A percentile compares a stretch with the other conserved stretches of the same genome.
phyloP scores from a whole-genome alignment of 1,140 invertebrate species.

The Drosophila erecta region DNA sequence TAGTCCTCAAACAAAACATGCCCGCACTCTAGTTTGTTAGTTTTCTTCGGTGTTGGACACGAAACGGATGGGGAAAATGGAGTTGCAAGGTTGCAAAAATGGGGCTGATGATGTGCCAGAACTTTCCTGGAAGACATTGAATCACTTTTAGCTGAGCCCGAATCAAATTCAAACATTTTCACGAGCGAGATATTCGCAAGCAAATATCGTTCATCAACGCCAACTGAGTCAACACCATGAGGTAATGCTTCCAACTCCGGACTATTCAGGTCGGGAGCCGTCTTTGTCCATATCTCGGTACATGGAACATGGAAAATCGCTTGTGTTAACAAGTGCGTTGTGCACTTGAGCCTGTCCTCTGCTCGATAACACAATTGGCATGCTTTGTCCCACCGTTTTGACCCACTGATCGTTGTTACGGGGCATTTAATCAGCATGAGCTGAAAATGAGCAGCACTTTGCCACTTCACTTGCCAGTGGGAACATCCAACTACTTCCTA shows the following conservation, averaged over 20 bases:
- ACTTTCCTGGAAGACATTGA: slow-evolving; percentile 1
- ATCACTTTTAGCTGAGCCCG: slow-evolving; percentile 9
- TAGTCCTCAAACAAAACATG: slow-evolving; percentile 20
- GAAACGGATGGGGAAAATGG: slow-evolving; percentile 18
- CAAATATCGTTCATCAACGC: slow-evolving; percentile 41
- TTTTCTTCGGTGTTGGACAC: slow-evolving; percentile 10
- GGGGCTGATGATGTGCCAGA: slow-evolving; percentile 5
- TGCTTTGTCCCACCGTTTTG: slow-evolving; percentile 43
- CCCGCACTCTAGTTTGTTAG: slow-evolving; percentile 13
- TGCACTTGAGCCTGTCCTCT: slow-evolving; percentile 59
- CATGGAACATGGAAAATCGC: slow-evolving; percentile 75
- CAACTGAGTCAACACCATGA: slow-evolving; percentile 73
- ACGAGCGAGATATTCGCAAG: slow-evolving; percentile 39
- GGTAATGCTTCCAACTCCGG: slow-evolving; percentile 48
- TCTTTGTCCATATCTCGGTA: slow-evolving; percentile 22
- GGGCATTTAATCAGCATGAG: slow-evolving; percentile 51
- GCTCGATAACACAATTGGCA: slow-evolving; percentile 59
- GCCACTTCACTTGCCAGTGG: slow-evolving; percentile 32
- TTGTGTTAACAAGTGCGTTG: slow-evolving; percentile 71
- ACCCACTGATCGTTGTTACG: slow-evolving; percentile 43
- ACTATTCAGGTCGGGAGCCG: slow-evolving; percentile 4
- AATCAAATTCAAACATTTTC: slow-evolving; percentile 10
- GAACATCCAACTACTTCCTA: slow-evolving; percentile 57
- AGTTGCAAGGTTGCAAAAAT: slow-evolving; percentile 35
- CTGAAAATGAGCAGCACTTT: slow-evolving; percentile 34